Conservation (phyloP, 2,113 vertebrate species). For the Rousettus leschenaultii region DNA sequence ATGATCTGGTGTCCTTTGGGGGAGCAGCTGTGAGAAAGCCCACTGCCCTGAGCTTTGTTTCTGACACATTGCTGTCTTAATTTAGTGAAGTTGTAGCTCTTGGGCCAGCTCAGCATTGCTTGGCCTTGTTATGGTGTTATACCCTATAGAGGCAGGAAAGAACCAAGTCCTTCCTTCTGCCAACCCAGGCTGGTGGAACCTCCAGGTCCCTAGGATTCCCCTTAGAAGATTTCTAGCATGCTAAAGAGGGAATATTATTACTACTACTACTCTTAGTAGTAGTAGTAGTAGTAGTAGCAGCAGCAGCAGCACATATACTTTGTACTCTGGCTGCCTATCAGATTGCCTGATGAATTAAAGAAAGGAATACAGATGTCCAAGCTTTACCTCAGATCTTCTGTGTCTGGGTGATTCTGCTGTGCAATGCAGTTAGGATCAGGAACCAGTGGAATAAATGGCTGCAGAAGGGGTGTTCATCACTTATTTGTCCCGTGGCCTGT, state of each 20-base stretch:
- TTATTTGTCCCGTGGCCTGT: not conserved
- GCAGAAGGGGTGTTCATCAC: not conserved
- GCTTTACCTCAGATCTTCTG: not conserved
- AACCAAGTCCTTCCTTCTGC: not conserved
- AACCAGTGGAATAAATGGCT: not conserved
- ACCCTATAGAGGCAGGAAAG: not conserved
- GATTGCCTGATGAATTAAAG: not conserved
- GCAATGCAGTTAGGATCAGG: not conserved
- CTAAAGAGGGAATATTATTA: not conserved
- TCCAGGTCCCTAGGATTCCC: not conserved
- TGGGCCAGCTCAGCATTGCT: not conserved
- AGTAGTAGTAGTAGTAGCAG: not conserved
- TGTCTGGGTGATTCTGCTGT: not conserved
- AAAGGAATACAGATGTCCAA: not conserved
- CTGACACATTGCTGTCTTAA: not conserved
- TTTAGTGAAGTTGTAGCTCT: not conserved
- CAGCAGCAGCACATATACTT: not conserved
- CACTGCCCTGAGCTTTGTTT: not conserved
- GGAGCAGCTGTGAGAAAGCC: not conserved
- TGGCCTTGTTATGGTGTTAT: not conserved
- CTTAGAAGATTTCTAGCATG: not conserved
- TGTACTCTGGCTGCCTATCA: not conserved
- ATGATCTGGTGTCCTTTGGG: not conserved
- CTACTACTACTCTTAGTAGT: not conserved
- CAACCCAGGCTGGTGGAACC: not conserved